Evolutionary conservation across 2,888 invertebrate genomes (phyloP).

Genomic region (Xestoiulus laeticollis): DNA sequence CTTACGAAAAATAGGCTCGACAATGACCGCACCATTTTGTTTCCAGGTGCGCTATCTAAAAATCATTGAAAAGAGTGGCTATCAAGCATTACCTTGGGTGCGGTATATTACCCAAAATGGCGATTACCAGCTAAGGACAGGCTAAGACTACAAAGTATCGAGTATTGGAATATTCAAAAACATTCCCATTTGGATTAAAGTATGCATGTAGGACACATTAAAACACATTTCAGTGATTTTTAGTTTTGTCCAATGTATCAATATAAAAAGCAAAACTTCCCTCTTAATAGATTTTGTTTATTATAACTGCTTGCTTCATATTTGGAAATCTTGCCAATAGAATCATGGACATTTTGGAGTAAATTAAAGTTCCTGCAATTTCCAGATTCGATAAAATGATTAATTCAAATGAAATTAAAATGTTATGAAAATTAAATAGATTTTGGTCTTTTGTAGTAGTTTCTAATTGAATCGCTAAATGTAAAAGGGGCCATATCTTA

Average conservation of each 20-base stretch:
- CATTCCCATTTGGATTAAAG: constrained; percentile 1
- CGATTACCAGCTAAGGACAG: constrained; percentile 96
- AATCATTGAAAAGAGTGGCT: constrained; percentile 99
- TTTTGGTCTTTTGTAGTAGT: too few species aligned
- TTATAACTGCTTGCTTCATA: not conserved
- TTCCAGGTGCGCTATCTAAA: constrained; percentile 85
- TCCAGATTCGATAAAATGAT: too few species aligned
- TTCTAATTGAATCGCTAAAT: too few species aligned
- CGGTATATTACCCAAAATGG: constrained; percentile 99
- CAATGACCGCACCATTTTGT: constrained; percentile 49
- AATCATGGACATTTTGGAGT: too few species aligned
- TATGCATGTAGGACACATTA: not conserved
- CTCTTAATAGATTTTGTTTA: not conserved
- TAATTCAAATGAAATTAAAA: too few species aligned
- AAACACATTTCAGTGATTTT: not conserved
- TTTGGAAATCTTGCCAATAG: not conserved
- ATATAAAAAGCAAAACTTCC: not conserved
- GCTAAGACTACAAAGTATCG: constrained; percentile 66
- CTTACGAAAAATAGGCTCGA: not conserved
- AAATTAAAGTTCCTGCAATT: too few species aligned
- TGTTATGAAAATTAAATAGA: too few species aligned
- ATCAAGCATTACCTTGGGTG: constrained; percentile 98
- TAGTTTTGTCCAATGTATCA: not conserved
- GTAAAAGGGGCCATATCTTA: too few species aligned
- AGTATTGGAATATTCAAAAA: not conserved